Percentiles rank a stretch among this genome's conserved stretches.
phyloP scores from a whole-genome alignment of 2,888 invertebrate genomes.

The Cancer borealis region DNA sequence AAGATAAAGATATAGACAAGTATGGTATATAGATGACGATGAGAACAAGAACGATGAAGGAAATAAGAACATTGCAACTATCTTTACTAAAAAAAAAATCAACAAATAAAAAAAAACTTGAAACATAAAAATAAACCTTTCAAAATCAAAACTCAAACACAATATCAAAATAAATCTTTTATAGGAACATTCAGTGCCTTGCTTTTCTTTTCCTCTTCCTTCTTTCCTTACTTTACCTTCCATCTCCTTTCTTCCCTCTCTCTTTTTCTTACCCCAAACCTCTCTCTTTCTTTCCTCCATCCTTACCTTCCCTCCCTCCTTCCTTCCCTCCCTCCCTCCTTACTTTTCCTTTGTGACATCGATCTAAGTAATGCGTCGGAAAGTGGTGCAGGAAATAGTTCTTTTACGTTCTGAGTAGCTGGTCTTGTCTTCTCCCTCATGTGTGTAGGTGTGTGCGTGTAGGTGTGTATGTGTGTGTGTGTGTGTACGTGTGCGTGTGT shows the following conservation, averaged over 20 bases:
- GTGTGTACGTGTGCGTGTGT: slow-evolving; percentile 10
- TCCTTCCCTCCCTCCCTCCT: neutral
- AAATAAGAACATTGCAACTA: neutral
- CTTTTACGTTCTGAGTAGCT: neutral
- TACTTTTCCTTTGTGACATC: neutral
- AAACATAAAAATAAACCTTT: neutral
- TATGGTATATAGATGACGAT: no score
- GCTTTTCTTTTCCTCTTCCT: neutral
- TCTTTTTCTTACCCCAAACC: neutral
- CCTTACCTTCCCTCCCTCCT: neutral
- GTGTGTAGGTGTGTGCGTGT: slow-evolving; percentile 24
- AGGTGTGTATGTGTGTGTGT: neutral
- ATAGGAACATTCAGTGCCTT: neutral
- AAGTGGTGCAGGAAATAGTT: neutral
- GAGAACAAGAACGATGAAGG: no score
- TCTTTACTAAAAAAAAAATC: neutral
- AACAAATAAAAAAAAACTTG: neutral
- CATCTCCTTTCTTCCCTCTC: neutral
- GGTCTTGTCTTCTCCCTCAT: neutral
- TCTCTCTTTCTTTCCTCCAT: neutral
- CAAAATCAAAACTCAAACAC: no score
- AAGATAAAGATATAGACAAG: neutral
- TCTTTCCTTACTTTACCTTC: neutral
- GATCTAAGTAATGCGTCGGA: slow-evolving; percentile 35
- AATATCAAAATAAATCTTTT: neutral